These are phyloP conservation scores for Dinomys branickii DNA, from an alignment of 2,113 vertebrate genomes.

Conservation along the genomic window DNA sequence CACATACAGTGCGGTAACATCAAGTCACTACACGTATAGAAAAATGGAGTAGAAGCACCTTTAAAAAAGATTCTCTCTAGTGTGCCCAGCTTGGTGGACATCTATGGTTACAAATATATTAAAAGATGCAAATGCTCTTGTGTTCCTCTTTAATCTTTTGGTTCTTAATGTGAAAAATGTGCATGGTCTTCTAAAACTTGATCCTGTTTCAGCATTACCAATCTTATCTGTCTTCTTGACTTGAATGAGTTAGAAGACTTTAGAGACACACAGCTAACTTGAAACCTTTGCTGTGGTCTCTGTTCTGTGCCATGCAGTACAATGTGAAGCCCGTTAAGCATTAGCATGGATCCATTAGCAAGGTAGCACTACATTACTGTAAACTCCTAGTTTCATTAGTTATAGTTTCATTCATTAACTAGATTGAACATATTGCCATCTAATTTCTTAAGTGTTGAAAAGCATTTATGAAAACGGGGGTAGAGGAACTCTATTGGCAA, in stretches of 20 bases:
- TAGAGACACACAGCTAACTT: not conserved
- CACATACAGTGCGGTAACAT: not conserved
- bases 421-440: not conserved
- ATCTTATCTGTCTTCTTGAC: not conserved
- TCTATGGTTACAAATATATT: not conserved
- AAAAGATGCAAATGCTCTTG: not conserved
- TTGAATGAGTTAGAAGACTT: not conserved
- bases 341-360: conserved; percentile 29
- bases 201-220: not conserved
- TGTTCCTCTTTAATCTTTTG: conserved; percentile 41
- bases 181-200: conserved; percentile 2
- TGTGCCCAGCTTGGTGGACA: not conserved
- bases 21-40: not conserved
- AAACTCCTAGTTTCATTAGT: conserved; percentile 28
- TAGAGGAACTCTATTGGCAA: not conserved
- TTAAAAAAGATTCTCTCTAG: not conserved
- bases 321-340: not conserved
- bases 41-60: not conserved
- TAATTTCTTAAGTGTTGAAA: conserved; percentile 22
- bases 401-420: conserved; percentile 26
- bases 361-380: not conserved
- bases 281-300: not conserved
- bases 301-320: not conserved
- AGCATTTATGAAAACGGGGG: not conserved
- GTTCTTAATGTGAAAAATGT: not conserved